Conservation (phyloP, 2,113 vertebrate species). For the Thunnus maccoyii region DNA sequence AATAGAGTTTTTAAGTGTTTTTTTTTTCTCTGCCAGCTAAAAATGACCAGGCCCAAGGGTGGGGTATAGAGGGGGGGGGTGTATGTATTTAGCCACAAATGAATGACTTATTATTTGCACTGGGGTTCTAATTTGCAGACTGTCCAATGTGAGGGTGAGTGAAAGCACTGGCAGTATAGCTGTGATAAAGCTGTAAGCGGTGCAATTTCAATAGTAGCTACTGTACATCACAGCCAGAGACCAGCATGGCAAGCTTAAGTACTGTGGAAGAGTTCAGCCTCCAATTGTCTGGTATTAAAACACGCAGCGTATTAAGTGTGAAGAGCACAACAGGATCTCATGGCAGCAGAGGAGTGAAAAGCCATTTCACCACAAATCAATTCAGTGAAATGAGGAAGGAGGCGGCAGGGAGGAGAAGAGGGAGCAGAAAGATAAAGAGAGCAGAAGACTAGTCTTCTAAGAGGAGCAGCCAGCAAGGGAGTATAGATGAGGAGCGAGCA, state of each 20-base stretch:
- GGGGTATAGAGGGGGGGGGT: neutral
- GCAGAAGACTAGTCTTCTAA: neutral
- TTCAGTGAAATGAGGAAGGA: slow-evolving; percentile 37
- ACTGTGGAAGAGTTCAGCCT: slow-evolving; percentile 29
- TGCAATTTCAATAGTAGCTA: slow-evolving; percentile 47
- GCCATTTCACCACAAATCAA: slow-evolving; percentile 49
- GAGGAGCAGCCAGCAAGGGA: neutral
- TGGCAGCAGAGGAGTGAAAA: slow-evolving; percentile 51
- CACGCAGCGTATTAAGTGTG: slow-evolving; percentile 40
- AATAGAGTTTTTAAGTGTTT: slow-evolving; percentile 40
- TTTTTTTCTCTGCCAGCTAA: slow-evolving; percentile 18
- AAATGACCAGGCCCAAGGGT: slow-evolving; percentile 11
- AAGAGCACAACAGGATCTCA: slow-evolving; percentile 51
- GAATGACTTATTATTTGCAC: slow-evolving; percentile 56
- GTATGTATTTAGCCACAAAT: slow-evolving; percentile 26
- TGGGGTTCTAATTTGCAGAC: slow-evolving; percentile 63
- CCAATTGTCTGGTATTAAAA: slow-evolving; percentile 59
- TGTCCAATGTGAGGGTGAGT: slow-evolving; percentile 22
- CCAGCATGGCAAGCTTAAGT: slow-evolving; percentile 32
- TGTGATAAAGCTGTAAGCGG: slow-evolving; percentile 42
- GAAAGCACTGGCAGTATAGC: neutral
- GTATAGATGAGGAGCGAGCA: slow-evolving; percentile 7
- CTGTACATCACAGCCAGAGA: slow-evolving; percentile 44
- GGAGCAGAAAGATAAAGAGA: slow-evolving; percentile 40
- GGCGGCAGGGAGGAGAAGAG: neutral